Base-by-base conservation (phyloP, 2,797 vertebrate species). In the Hybognathus amarus region DNA sequence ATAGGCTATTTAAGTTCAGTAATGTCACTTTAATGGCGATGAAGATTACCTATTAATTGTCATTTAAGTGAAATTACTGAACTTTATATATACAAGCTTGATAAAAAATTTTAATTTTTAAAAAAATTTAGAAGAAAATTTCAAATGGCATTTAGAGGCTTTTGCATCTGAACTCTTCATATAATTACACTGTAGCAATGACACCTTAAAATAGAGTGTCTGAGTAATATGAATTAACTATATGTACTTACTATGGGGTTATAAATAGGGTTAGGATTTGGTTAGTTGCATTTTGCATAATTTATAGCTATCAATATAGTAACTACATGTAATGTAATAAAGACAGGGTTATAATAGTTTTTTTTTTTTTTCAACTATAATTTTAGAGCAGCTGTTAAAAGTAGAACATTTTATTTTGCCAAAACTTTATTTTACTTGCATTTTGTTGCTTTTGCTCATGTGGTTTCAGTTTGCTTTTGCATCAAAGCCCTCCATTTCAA, bases 381-480 rank as follows among this genome's bases (percentile, higher is more conserved):
- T 36, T 50, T 52, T 40, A 54, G 67, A 68, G 77, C 27, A 79
- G 50, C 50, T 69, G 36, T n/a, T 50, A n/a, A 66, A 50, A 47
- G 7, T 12, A 24, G 22, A 38, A 61, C 17, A 18, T 42, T 27
- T 1, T 7, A 0, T 7, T 52, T 6, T 33, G 3, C 64, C 15
- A 5, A 8, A 22, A 50, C n/a, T 38, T 5, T 61, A 13, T 63
- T 24, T 40, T 70, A 24, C 63, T 8, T 68, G 66, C 47, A 22
- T 42, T 18, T 79, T 12, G 47, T n/a, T 17, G 9, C 18, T 68
- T 68, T 30, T 52, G 33, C 27, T 18, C 40, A 54, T 52, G 17
- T 22, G 27, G 30, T 40, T 59, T 38, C 6, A 33, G 22, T 52
- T 54, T 22, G 20, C 4, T 67, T 24, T 24, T n/a, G 69, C 24